Evolutionary conservation across 2,888 invertebrate genomes (phyloP).

Genomic region (Amblyjoppa fuscipennis): DNA sequence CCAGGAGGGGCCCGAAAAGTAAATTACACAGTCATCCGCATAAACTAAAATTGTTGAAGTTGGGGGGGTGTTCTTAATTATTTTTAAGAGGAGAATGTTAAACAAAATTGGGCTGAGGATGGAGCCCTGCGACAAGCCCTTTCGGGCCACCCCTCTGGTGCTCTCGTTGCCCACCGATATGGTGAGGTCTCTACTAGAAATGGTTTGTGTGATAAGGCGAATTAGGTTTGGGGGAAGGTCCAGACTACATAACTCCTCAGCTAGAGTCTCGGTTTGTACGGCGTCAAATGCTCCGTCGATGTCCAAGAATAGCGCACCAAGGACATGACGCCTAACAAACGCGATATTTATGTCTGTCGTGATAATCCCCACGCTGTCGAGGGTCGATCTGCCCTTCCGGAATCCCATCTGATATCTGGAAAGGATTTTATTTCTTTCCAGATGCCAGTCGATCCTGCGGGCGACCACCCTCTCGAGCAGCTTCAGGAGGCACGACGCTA

Average conservation of each 20-base stretch:
- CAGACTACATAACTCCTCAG: background rate
- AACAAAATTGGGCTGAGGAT: conserved; percentile 1
- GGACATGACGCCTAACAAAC: background rate
- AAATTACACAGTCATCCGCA: background rate
- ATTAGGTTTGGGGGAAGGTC: background rate
- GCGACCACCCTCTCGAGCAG: too few species aligned
- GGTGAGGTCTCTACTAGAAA: too few species aligned
- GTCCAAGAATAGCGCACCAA: background rate
- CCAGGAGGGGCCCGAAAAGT: background rate
- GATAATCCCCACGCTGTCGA: background rate
- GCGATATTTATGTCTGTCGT: background rate
- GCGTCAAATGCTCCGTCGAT: background rate
- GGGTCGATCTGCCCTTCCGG: background rate
- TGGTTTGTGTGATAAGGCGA: too few species aligned
- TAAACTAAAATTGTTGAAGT: background rate
- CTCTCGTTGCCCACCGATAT: too few species aligned
- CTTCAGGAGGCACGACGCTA: too few species aligned
- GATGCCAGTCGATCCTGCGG: too few species aligned
- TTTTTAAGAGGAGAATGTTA: background rate
- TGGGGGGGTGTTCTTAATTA: background rate
- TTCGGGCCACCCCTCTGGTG: background rate
- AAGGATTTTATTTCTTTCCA: background rate
- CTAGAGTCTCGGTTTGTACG: background rate
- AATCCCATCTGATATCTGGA: background rate
- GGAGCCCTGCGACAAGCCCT: background rate